These are phyloP conservation scores for Drosophila engyochracea DNA, from an alignment of 2,888 invertebrate species.

Conservation along the genomic window DNA sequence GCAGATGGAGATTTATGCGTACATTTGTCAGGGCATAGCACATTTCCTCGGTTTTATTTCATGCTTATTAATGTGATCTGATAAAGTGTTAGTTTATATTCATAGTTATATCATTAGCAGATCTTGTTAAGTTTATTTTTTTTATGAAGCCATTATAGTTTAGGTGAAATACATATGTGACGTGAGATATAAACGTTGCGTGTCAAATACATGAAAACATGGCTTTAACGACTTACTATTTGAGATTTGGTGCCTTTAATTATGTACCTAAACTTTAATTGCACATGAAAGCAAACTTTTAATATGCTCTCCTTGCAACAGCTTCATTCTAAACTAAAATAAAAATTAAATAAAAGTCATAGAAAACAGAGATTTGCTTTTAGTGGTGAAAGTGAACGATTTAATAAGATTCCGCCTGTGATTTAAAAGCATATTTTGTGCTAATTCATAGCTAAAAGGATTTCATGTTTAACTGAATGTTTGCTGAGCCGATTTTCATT, in stretches of 20 bases:
- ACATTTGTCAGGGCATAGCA: neutral
- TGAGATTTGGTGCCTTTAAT: neutral
- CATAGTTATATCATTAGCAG: neutral
- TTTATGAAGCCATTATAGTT: conserved; percentile 1
- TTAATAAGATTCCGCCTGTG: neutral
- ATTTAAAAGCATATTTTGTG: neutral
- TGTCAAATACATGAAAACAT: conserved; percentile 1
- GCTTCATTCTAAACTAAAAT: neutral
- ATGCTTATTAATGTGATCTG: neutral
- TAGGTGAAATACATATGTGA: neutral
- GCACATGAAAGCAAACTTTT: neutral
- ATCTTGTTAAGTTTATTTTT: neutral
- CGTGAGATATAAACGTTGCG: neutral
- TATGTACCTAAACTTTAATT: neutral
- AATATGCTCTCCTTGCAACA: neutral
- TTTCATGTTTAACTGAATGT: conserved; percentile 24
- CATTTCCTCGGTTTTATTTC: neutral
- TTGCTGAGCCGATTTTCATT: conserved; percentile 19
- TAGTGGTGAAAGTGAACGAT: neutral
- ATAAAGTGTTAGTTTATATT: conserved; percentile 2
- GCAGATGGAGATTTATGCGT: neutral
- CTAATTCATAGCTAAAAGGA: conserved; percentile 20
- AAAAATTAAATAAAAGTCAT: neutral
- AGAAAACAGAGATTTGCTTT: neutral
- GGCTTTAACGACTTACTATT: neutral